Percentiles rank a stretch among this genome's conserved stretches.
Evolutionary conservation across 35 echinoderm and acorn worm species (phyloP).

Genomic region (Anneissia japonica): DNA sequence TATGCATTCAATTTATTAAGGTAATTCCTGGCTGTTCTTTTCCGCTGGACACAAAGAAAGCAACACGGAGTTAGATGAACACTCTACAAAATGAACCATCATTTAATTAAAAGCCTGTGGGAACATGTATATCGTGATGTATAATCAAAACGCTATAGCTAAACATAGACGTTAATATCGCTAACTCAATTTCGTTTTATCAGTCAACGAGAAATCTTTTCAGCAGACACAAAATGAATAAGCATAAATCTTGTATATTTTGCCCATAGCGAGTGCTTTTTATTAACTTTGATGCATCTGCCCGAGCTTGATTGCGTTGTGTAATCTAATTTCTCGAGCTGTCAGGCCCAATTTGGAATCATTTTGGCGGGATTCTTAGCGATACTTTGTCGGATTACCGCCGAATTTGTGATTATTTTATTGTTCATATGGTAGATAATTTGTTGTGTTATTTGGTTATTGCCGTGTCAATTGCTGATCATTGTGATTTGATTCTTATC

Average conservation of each 20-base stretch:
- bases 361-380: not conserved
- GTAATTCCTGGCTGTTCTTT: not conserved
- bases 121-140: not conserved
- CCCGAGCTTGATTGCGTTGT: not conserved
- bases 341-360: not conserved
- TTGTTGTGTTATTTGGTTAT: slow-evolving; percentile 2
- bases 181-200: not conserved
- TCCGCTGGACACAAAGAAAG: not conserved
- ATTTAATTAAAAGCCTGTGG: not conserved
- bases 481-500: not conserved
- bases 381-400: not conserved
- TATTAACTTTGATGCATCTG: not conserved
- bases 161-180: not conserved
- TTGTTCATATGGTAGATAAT: not conserved
- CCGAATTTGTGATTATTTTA: not conserved
- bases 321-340: not conserved
- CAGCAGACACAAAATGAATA: not conserved
- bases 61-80: slow-evolving; percentile 1
- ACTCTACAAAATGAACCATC: not conserved
- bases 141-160: not conserved
- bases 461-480: not conserved
- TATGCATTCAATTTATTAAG: not conserved
- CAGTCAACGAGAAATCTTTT: not conserved
- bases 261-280: not conserved
- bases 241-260: not conserved